Conservation (phyloP, 2,113 vertebrate species). For the Centropus bengalensis region DNA sequence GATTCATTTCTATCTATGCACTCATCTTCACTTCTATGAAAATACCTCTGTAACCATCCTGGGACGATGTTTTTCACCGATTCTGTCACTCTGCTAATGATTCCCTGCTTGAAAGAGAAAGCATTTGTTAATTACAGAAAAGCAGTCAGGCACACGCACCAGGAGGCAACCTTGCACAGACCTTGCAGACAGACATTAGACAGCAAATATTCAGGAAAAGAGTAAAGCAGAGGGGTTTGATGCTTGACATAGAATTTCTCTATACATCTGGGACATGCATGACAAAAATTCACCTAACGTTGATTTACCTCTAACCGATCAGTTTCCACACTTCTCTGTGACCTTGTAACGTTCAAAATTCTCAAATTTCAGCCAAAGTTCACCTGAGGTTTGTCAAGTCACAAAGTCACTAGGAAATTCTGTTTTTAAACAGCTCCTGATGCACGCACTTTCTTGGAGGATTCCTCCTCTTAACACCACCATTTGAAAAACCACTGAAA, state of each 20-base stretch:
- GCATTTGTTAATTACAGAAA: not conserved
- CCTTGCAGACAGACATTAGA: not conserved
- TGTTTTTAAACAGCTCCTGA: not conserved
- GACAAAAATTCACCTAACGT: not conserved
- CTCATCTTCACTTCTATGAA: slow-evolving; percentile 85
- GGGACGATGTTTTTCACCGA: slow-evolving; percentile 97
- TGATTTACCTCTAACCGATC: not conserved
- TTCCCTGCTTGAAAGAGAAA: slow-evolving; percentile 78
- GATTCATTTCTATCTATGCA: slow-evolving; percentile 68
- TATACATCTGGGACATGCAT: accelerated
- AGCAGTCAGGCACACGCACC: not conserved
- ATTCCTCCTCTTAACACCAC: not conserved
- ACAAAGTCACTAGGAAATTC: not conserved
- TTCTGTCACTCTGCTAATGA: slow-evolving; percentile 94
- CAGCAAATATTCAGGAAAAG: not conserved
- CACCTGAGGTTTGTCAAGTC: not conserved
- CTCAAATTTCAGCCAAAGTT: not conserved
- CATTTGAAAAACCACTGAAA: not conserved
- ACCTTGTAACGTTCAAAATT: not conserved
- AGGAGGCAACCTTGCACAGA: not conserved
- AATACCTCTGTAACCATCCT: slow-evolving; percentile 94
- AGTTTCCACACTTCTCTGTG: not conserved
- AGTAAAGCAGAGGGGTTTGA: not conserved
- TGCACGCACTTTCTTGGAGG: accelerated
- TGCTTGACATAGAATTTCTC: not conserved